A percentile compares a stretch with the other conserved stretches of the same genome.
Conservation (phyloP, 2,888 invertebrate species). For the Lycia hirtaria region DNA sequence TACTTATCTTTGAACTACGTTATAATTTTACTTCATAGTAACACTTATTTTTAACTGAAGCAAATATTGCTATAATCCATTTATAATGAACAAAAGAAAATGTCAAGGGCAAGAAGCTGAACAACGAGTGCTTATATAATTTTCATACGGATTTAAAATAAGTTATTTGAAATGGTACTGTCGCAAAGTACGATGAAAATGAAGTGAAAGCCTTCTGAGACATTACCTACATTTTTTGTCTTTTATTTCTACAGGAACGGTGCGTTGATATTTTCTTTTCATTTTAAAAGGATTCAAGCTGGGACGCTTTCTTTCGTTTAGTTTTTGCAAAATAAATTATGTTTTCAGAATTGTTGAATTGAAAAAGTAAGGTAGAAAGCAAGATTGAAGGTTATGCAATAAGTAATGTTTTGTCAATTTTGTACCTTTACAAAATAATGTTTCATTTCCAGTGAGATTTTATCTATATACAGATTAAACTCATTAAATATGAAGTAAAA, state of each 20-base stretch:
- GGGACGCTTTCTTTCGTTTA: not conserved
- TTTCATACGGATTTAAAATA: constrained; percentile 14
- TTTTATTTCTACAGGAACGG: not conserved
- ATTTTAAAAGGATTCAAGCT: not conserved
- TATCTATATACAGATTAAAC: too few relatives aligned
- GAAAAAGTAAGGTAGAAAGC: too few relatives aligned
- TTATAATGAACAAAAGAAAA: constrained; percentile 2
- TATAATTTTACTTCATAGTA: not conserved
- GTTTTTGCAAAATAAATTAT: not conserved
- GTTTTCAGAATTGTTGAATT: not conserved
- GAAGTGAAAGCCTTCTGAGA: not conserved
- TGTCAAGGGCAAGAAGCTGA: not conserved
- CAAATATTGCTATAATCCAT: not conserved
- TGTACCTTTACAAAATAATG: too few relatives aligned
- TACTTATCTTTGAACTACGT: not conserved
- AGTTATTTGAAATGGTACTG: constrained; percentile 11
- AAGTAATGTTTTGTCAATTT: too few relatives aligned
- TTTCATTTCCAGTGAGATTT: too few relatives aligned
- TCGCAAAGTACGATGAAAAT: not conserved
- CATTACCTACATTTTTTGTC: not conserved
- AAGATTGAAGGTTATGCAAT: too few relatives aligned
- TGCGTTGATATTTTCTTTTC: not conserved
- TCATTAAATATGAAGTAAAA: too few relatives aligned
- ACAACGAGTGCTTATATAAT: not conserved
- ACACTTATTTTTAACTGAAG: not conserved